These are phyloP conservation scores for Zootermopsis nevadensis DNA, from an alignment of 2,888 invertebrate species.

Conservation along the genomic window DNA sequence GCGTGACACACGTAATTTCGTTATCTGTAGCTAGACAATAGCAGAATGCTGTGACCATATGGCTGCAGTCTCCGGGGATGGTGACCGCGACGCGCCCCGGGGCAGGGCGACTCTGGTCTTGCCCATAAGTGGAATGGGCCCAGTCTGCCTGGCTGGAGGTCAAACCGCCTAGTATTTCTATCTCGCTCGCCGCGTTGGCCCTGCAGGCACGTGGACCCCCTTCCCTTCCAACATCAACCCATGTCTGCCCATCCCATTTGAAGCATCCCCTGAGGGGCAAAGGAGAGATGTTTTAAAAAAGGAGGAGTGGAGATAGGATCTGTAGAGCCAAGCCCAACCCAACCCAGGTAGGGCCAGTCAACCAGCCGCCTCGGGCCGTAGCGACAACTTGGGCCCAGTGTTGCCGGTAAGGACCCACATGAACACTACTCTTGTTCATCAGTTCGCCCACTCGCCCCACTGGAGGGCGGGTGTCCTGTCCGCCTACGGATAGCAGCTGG, in stretches of 20 bases:
- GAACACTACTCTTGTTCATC: conserved; percentile 18
- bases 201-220: conserved; percentile 29
- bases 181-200: conserved; percentile 28
- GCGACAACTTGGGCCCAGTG: conserved; percentile 1
- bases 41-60: conserved; percentile 5
- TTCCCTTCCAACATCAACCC: too few relatives aligned
- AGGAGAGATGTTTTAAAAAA: conserved; percentile 22
- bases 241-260: conserved; percentile 15
- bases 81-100: conserved; percentile 35
- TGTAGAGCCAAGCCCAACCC: background rate
- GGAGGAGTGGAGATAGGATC: conserved; percentile 25
- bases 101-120: conserved; percentile 50
- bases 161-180: conserved; percentile 33
- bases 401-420: background rate
- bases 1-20: background rate
- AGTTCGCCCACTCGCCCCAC: background rate
- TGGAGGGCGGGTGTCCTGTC: conserved; percentile 21
- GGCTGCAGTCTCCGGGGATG: conserved; percentile 18
- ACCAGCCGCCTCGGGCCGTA: background rate
- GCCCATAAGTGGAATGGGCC: conserved; percentile 49
- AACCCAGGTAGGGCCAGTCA: conserved; percentile 17
- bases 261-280: conserved; percentile 3
- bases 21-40: background rate
- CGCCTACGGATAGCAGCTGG: conserved; percentile 24
- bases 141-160: conserved; percentile 47